Base-by-base conservation (phyloP, 30 jellyfish, hydroid and myxozoan species). In the Turritopsis dohrnii region DNA sequence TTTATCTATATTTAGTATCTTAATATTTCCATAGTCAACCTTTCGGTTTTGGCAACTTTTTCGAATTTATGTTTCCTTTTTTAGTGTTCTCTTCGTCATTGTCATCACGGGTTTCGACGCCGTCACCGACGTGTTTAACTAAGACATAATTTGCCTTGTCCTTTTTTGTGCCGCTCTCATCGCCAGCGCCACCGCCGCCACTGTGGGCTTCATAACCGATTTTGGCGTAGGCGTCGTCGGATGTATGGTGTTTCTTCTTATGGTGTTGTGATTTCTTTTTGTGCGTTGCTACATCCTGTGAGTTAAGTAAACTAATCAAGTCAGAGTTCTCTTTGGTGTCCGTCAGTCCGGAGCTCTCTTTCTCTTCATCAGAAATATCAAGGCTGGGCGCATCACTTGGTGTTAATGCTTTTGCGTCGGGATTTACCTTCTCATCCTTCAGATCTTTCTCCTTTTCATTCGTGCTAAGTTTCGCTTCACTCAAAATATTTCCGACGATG, bases 221-320 rank as follows among this genome's bases (percentile, higher is more conserved):
- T 29, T 53, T 80, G 26, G 87, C 87, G 66, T 80, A 80, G 16
- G 87, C 75, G 53, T 65, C 71, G 18, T 80, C 87, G 53, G 76
- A 0, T 21, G 5, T 27, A 28, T 25, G 60, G 13, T 80, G 54
- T 18, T 65, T 27, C 76, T 80, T 80, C 28, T 80, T 80, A 54
- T 80, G 79, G 16, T 80, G 75, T 25, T 80, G 65, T 29, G 54
- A 41, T 66, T 80, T 65, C 13, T 69, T 69, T 13, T 41, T 41
- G 30, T 69, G 77, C 16, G 4, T 19, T 69, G 77, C 8, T 69
- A 69, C 0, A 69, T 27, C 77, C 9, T 23, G 31, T 19, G 77
- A n/a, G 77, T 69, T 69, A 27, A 69, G 77, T 69, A 69, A 69
- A 69, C 77, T 69, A 7, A 69, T 69, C 30, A 69, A 69, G 30